phyloP scores from a whole-genome alignment of 2,113 vertebrate species.

The Puma concolor region DNA sequence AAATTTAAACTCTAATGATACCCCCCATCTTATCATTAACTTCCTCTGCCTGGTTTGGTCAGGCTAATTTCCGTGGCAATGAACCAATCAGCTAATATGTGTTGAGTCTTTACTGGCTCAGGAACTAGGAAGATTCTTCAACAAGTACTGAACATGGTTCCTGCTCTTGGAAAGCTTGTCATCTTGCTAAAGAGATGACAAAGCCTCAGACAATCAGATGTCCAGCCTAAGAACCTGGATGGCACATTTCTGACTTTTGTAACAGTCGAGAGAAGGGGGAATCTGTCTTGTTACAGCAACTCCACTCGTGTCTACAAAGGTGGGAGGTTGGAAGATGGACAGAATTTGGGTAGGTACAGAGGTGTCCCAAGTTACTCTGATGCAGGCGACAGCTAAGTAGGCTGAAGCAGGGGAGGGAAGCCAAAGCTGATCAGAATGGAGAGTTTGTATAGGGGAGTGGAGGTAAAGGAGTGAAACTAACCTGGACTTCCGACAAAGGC shows the following conservation, averaged over 20 bases:
- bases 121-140: neutral
- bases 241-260: neutral
- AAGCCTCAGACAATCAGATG: neutral
- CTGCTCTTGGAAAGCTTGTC: neutral
- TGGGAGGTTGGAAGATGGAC: neutral
- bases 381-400: too few species aligned
- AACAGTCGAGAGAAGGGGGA: neutral
- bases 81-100: neutral
- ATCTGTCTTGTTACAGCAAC: neutral
- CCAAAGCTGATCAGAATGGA: neutral
- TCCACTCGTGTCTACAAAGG: neutral
- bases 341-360: neutral
- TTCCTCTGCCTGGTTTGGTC: neutral
- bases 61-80: constrained; percentile 17
- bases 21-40: constrained; percentile 8
- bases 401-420: too few species aligned
- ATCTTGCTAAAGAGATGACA: neutral
- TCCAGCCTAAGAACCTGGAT: neutral
- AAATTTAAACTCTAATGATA: constrained; percentile 39
- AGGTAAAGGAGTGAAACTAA: neutral
- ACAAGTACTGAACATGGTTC: neutral
- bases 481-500: neutral
- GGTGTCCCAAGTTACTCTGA: neutral
- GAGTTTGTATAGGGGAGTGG: neutral
- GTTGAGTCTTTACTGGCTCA: neutral